phyloP scores from a whole-genome alignment of 2,888 invertebrate species.

The Leptogaster cylindrica region DNA sequence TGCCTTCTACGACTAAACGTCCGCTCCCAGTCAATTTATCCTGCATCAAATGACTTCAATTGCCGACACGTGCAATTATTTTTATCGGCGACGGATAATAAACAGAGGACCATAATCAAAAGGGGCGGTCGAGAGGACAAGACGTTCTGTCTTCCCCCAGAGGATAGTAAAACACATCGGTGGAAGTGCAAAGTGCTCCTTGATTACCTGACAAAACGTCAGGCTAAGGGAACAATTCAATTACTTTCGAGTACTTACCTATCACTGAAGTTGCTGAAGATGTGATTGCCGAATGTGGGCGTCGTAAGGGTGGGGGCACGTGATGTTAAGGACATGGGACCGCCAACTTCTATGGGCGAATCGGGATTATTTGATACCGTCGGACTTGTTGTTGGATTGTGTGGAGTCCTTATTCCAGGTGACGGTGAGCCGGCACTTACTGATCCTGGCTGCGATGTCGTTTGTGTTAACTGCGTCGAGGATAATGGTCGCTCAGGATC shows the following conservation, averaged over 20 bases:
- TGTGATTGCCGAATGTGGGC: conserved; percentile 69
- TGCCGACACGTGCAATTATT: conserved; percentile 54
- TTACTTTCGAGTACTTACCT: conserved; percentile 61
- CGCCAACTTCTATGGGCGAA: conserved; percentile 65
- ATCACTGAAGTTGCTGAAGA: conserved; percentile 69
- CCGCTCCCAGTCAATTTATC: conserved; percentile 46
- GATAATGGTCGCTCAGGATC: conserved; percentile 61
- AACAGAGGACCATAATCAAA: conserved; percentile 46
- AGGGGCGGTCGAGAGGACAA: conserved; percentile 42
- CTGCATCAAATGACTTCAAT: conserved; percentile 49
- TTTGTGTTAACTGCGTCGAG: conserved; percentile 59
- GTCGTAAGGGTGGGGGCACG: conserved; percentile 63
- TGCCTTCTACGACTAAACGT: conserved; percentile 43
- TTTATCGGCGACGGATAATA: conserved; percentile 49
- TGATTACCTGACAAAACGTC: conserved; percentile 20
- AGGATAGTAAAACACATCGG: not conserved
- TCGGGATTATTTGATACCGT: conserved; percentile 67
- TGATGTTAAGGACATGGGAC: conserved; percentile 59
- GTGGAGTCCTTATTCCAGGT: conserved; percentile 58
- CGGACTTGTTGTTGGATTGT: conserved; percentile 64
- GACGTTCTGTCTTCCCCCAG: conserved; percentile 39
- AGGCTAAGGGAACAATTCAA: conserved; percentile 11
- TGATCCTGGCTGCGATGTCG: conserved; percentile 64
- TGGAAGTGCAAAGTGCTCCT: conserved; percentile 9
- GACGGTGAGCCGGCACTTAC: conserved; percentile 62